A percentile compares a stretch with the other conserved stretches of the same genome.
Conservation (phyloP, 2,113 vertebrate species). For the Eptesicus fuscus region DNA sequence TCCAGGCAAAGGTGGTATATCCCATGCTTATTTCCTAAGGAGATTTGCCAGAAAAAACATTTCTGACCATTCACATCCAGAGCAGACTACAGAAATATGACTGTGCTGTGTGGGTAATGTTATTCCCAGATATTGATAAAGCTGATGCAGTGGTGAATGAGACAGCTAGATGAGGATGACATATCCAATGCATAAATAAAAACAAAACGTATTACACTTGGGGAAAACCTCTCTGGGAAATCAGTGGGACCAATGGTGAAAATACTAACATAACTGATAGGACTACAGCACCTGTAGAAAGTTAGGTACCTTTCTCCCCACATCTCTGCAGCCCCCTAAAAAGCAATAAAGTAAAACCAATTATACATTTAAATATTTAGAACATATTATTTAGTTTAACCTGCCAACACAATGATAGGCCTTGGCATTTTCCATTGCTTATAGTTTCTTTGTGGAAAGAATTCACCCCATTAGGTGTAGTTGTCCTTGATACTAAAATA, state of each 20-base stretch:
- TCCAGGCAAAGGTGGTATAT: background rate
- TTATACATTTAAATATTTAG: slow-evolving; percentile 44
- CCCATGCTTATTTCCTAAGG: background rate
- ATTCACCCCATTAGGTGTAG: slow-evolving; percentile 48
- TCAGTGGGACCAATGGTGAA: background rate
- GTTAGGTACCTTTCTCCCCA: background rate
- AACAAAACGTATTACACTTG: background rate
- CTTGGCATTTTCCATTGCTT: slow-evolving; percentile 65
- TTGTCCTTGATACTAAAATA: slow-evolving; percentile 65
- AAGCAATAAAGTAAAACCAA: slow-evolving; percentile 33
- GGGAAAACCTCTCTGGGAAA: slow-evolving; percentile 29
- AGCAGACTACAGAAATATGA: slow-evolving; percentile 16
- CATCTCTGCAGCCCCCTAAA: background rate
- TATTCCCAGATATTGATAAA: slow-evolving; percentile 36
- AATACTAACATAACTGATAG: background rate
- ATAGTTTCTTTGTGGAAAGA: slow-evolving; percentile 56
- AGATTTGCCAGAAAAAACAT: background rate
- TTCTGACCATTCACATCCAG: background rate
- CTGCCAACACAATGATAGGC: slow-evolving; percentile 52
- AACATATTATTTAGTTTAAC: slow-evolving; percentile 47
- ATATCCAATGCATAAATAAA: background rate
- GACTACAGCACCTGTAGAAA: background rate
- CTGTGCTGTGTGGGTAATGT: background rate
- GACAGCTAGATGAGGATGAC: background rate
- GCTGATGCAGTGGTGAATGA: background rate